Base-by-base conservation (phyloP, 2,797 vertebrate species). In the Hozukius guyotensis region DNA sequence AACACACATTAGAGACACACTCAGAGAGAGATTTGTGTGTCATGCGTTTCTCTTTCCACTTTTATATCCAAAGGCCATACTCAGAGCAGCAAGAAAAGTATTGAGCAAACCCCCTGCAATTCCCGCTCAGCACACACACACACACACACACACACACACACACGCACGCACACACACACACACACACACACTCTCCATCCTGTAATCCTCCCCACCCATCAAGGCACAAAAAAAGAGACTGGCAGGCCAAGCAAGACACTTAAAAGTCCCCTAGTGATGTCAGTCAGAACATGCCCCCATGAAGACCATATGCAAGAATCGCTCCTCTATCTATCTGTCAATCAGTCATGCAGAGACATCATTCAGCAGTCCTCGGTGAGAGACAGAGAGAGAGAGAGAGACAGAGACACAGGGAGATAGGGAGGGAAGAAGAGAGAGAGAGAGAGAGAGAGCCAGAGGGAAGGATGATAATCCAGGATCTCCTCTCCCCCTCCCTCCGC, bases 401-500 rank as follows among this genome's bases (percentile, higher is more conserved):
- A 74, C 22, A 71, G 38, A 42, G 38, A 42, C n/a, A 70, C 5
- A 31, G 59, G 18, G 29, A 57, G 32, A 75, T 29, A 74, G 49
- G 52, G 31, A 72, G 59, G 16, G 53, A 67, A 14, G 31, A 73
- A 75, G 38, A 80, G 78, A 77, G 69, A 68, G 66, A 65, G 69
- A 68, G 66, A 65, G 53, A 81, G 78, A 78, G 70, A 83, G 85
- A 83, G 85, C 0, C 60, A 82, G 85, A 81, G 81, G 77, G 74
- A 83, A 74, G 80, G 85, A 79, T 92, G 94, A 93, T 72, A 77
- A 85, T 94, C 94, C 87, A 85, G 82, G 77, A 83, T 81, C 79
- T 88, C 90, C 91, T 94, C 91, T 92, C 92, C 91, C 89, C 88
- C 90, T 92, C 92, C 91, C 95, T 96, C 96, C 94, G 96, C 97